Conservation (phyloP, 2,113 vertebrate species). For the Pterophyllum scalare region DNA sequence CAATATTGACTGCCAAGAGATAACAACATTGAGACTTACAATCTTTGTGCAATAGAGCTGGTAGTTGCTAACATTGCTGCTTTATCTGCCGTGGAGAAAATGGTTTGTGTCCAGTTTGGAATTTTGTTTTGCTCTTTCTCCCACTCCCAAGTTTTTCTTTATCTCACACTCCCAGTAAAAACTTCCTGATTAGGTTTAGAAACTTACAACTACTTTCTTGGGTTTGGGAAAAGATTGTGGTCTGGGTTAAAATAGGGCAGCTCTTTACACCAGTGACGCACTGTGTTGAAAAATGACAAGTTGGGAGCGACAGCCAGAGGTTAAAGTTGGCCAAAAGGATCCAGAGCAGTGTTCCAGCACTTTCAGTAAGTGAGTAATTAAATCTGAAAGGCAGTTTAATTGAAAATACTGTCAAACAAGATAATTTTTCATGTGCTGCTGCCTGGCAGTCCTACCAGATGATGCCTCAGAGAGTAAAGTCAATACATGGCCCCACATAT, state of each 20-base stretch:
- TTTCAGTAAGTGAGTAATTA: background rate
- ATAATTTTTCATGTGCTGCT: background rate
- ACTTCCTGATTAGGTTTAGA: background rate
- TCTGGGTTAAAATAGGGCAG: background rate
- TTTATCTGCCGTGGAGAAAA: background rate
- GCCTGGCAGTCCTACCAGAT: background rate
- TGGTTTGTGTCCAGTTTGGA: background rate
- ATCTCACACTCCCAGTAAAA: background rate
- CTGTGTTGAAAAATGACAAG: background rate
- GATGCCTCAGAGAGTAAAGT: background rate
- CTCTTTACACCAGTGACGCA: background rate
- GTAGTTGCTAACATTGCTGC: background rate
- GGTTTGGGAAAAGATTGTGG: background rate
- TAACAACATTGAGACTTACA: background rate
- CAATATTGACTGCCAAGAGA: background rate
- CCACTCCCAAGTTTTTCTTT: background rate
- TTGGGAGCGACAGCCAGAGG: background rate
- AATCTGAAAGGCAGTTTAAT: background rate
- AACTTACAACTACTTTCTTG: background rate
- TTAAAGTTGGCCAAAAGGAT: background rate
- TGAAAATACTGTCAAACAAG: background rate
- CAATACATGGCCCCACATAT: background rate
- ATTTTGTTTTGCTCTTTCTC: background rate
- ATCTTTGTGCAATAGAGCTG: background rate
- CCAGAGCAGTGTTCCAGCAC: background rate